Evolutionary conservation across 2,888 invertebrate species (phyloP).

Genomic region (Tinea trinotella): DNA sequence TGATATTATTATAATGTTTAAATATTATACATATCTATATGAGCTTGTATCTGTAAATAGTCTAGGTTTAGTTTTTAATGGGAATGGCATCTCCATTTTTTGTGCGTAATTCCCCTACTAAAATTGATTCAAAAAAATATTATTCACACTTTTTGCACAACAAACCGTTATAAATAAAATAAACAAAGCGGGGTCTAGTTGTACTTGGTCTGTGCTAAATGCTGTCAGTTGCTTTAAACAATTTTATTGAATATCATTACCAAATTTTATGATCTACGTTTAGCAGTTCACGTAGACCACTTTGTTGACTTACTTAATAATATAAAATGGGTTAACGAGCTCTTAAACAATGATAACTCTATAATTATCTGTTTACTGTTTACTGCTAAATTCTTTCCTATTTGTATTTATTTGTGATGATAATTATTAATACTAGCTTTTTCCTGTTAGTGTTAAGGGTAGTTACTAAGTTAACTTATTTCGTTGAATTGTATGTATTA

Average conservation of each 20-base stretch:
- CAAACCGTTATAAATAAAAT: no score
- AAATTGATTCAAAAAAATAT: no score
- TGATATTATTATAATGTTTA: no score
- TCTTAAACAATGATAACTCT: conserved; percentile 1
- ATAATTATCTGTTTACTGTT: conserved; percentile 14
- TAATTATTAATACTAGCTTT: neutral
- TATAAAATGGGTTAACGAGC: conserved; percentile 47
- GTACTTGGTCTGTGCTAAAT: conserved; percentile 20
- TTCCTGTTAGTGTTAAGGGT: conserved; percentile 7
- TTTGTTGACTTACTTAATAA: conserved; percentile 25
- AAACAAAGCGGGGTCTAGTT: no score
- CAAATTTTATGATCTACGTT: conserved; percentile 29
- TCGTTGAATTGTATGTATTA: no score
- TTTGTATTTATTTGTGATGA: neutral
- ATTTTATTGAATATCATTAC: conserved; percentile 5
- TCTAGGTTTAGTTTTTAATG: no score
- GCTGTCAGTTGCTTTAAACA: neutral
- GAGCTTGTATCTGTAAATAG: no score
- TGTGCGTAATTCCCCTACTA: no score
- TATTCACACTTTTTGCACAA: no score
- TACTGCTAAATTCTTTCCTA: neutral
- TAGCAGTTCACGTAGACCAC: conserved; percentile 38
- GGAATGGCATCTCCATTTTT: no score
- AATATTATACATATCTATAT: no score
- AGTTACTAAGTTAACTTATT: neutral